phyloP scores from a whole-genome alignment of 1,140 invertebrate genomes.

The Adelges cooleyi region DNA sequence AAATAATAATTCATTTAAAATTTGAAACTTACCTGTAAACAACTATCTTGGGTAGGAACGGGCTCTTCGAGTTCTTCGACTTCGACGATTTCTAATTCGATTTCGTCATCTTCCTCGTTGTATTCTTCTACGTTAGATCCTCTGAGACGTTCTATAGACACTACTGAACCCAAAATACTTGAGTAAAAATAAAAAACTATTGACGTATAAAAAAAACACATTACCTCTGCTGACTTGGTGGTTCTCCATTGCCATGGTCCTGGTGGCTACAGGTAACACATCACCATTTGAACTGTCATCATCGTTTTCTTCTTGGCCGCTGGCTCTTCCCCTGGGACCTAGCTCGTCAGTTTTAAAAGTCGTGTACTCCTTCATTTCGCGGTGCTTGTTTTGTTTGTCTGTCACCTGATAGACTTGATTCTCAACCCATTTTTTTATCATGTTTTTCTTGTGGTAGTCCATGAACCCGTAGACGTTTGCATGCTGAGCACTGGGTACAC shows the following conservation, averaged over 20 bases:
- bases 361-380: neutral
- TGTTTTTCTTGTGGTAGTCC: slow-evolving; percentile 80
- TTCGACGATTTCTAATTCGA: slow-evolving; percentile 70
- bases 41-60: slow-evolving; percentile 69
- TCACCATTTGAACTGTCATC: slow-evolving; percentile 31
- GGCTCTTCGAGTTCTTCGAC: slow-evolving; percentile 65
- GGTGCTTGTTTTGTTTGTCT: slow-evolving; percentile 29
- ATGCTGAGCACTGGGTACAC: slow-evolving; percentile 31
- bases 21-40: slow-evolving; percentile 52
- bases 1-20: neutral
- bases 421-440: slow-evolving; percentile 89
- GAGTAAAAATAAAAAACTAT: neutral
- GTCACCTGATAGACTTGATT: slow-evolving; percentile 69
- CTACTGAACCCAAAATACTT: neutral
- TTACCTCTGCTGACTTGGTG: slow-evolving; percentile 20
- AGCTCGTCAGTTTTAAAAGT: slow-evolving; percentile 47
- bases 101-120: slow-evolving; percentile 54
- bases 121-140: slow-evolving; percentile 23
- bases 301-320: slow-evolving; percentile 35
- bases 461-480: slow-evolving; percentile 65
- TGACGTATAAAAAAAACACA: too few relatives aligned
- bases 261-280: neutral
- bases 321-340: slow-evolving; percentile 31
- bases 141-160: slow-evolving; percentile 8
- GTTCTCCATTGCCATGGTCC: slow-evolving; percentile 10